A percentile compares a stretch with the other conserved stretches of the same genome.
Conservation (phyloP, 2,113 vertebrate genomes). For the Cephalopholis sonnerati region DNA sequence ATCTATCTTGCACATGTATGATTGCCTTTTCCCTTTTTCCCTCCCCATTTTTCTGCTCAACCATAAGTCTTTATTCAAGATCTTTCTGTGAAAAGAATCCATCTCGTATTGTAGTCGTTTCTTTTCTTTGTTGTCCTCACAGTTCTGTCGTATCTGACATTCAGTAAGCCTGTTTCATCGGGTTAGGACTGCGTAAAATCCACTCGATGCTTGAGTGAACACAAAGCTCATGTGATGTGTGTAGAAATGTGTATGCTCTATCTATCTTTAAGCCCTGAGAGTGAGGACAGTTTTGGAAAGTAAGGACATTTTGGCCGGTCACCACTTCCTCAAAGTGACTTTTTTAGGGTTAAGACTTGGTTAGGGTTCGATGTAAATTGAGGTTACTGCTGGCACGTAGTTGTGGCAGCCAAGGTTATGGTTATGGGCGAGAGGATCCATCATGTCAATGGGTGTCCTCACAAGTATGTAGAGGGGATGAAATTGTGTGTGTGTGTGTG, state of each 20-base stretch:
- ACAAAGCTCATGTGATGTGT: neutral
- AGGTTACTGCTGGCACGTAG: too few relatives aligned
- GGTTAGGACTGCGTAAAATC: neutral
- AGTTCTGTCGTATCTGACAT: neutral
- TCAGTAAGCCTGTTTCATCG: neutral
- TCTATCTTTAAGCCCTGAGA: neutral
- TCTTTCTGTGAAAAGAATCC: too few relatives aligned
- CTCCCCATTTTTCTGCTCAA: too few relatives aligned
- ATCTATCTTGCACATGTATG: too few relatives aligned
- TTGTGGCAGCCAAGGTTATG: neutral
- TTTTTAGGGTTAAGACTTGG: neutral
- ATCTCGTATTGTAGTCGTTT: neutral
- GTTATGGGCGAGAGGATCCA: neutral
- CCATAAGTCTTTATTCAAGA: too few relatives aligned
- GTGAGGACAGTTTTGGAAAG: too few relatives aligned
- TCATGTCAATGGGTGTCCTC: neutral
- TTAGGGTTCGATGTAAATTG: neutral
- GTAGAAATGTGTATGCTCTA: neutral
- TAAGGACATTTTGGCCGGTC: too few relatives aligned
- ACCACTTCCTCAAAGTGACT: neutral
- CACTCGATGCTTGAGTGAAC: neutral
- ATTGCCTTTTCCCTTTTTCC: too few relatives aligned
- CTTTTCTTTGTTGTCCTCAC: neutral
- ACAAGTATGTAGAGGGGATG: slow-evolving; percentile 7
- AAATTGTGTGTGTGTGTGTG: neutral